phyloP scores from a whole-genome alignment of 2,797 vertebrate genomes.

The Acrossocheilus wenchowensis region DNA sequence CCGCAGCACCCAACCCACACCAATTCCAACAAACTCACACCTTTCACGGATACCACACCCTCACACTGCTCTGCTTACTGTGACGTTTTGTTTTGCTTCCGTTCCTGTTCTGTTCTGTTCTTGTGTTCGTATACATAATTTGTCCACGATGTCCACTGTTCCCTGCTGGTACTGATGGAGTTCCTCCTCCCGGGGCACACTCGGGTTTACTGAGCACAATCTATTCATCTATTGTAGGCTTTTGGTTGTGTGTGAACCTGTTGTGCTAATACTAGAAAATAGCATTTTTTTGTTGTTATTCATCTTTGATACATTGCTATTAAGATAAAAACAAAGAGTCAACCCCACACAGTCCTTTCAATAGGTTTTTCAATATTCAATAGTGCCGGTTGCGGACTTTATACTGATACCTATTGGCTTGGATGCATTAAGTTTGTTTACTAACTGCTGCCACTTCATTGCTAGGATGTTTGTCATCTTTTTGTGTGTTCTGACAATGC shows the following conservation, averaged over 20 bases:
- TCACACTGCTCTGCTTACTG: neutral
- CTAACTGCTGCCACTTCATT: neutral
- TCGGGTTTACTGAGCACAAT: neutral
- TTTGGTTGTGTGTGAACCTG: neutral
- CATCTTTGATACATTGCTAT: neutral
- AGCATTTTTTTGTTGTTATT: neutral
- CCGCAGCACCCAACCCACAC: neutral
- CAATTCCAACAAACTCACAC: neutral
- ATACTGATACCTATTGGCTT: neutral
- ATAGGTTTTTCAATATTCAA: neutral
- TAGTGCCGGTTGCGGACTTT: neutral
- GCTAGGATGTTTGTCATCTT: neutral
- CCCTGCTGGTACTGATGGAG: constrained; percentile 10
- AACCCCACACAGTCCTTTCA: too few relatives aligned
- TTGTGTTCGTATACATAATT: neutral
- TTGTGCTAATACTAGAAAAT: neutral
- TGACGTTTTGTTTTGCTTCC: neutral
- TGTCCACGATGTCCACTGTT: constrained; percentile 9
- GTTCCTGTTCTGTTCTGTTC: neutral
- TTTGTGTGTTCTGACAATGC: neutral
- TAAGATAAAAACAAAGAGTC: neutral
- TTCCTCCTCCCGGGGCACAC: neutral
- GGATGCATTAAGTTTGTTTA: neutral
- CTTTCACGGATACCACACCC: constrained; percentile 10
- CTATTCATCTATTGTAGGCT: neutral